phyloP scores from a whole-genome alignment of 1,140 invertebrate species.

The Latrodectus geometricus region DNA sequence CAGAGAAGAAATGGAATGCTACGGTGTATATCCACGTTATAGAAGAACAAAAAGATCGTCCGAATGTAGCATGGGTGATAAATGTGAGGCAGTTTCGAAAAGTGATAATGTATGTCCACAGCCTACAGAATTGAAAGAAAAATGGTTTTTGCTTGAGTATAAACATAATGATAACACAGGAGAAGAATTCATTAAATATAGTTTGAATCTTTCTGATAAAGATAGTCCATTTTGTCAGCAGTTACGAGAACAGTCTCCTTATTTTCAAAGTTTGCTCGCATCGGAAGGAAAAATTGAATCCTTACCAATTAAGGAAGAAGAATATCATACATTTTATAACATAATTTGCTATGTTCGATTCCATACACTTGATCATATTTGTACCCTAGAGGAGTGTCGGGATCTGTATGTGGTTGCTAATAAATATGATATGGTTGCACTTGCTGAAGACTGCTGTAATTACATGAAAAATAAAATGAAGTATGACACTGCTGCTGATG shows the following conservation, averaged over 20 bases:
- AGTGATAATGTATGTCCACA: not conserved
- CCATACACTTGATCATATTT: not conserved
- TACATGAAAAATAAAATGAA: not conserved
- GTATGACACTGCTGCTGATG: not conserved
- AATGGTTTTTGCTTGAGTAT: not conserved
- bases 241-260: not conserved
- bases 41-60: not conserved
- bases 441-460: not conserved
- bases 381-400: not conserved
- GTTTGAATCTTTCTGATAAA: not conserved
- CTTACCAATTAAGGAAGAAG: not conserved
- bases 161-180: not conserved
- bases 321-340: not conserved
- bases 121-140: not conserved
- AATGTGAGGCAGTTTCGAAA: not conserved
- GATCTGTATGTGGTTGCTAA: not conserved
- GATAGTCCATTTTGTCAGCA: not conserved
- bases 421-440: not conserved
- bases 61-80: not conserved
- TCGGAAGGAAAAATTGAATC: not conserved
- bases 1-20: not conserved
- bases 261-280: not conserved
- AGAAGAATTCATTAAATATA: not conserved
- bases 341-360: not conserved
- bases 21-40: not conserved